Evolutionary conservation across 2,888 invertebrate genomes (phyloP).

Genomic region (Noctua pronuba): DNA sequence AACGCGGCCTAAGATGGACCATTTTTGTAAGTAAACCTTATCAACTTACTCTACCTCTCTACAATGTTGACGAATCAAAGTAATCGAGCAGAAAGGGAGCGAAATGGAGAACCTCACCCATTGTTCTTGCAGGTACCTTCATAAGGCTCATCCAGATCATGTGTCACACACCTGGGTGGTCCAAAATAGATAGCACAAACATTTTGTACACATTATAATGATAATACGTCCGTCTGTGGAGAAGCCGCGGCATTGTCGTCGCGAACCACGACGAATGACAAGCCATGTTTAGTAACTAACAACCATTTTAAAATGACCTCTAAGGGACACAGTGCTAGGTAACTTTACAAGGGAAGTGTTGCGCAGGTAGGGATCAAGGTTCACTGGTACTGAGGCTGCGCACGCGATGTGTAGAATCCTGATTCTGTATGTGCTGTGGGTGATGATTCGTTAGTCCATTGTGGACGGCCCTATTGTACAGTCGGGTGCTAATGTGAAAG

Average conservation of each 20-base stretch:
- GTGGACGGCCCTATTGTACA: constrained; percentile 67
- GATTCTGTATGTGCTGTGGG: constrained; percentile 79
- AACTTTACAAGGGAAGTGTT: constrained; percentile 25
- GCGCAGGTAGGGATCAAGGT: constrained; percentile 65
- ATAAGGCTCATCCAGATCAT: constrained; percentile 79
- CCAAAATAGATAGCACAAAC: constrained; percentile 86
- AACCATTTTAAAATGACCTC: constrained; percentile 68
- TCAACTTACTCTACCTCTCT: constrained; percentile 9
- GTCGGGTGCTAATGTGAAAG: constrained; percentile 70
- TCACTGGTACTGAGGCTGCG: constrained; percentile 71
- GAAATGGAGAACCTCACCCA: constrained; percentile 79
- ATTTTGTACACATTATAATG: constrained; percentile 89
- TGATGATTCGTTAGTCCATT: constrained; percentile 75
- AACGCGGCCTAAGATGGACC: neutral
- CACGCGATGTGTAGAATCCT: constrained; percentile 80
- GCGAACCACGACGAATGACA: constrained; percentile 84
- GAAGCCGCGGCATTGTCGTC: constrained; percentile 81
- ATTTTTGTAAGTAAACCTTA: neutral
- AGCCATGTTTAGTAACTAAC: constrained; percentile 68
- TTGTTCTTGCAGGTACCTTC: constrained; percentile 84
- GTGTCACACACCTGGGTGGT: constrained; percentile 87
- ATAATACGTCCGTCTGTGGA: constrained; percentile 83
- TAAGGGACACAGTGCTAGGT: constrained; percentile 13
- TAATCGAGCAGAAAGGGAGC: constrained; percentile 68
- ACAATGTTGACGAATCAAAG: constrained; percentile 62